Percentiles rank a stretch among this genome's conserved stretches.
Conservation (phyloP, 2,113 vertebrate genomes). For the Nothocercus nigrocapillus region DNA sequence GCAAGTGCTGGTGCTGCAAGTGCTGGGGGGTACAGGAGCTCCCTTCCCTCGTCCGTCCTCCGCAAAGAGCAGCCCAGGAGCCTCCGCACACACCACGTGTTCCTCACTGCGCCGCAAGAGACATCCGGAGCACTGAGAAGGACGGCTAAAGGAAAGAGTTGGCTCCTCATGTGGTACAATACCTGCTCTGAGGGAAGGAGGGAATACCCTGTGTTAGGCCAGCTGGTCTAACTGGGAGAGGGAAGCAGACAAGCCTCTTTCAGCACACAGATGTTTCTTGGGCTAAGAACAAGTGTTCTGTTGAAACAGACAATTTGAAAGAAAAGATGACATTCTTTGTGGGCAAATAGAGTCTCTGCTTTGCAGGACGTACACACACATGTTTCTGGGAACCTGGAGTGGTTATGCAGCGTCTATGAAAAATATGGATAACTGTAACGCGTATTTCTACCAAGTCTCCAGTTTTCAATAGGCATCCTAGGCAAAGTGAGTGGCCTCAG, state of each 20-base stretch:
- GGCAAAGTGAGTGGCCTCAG: neutral
- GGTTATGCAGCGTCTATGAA: neutral
- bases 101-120: no score
- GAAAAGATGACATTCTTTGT: neutral
- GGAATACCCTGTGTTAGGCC: neutral
- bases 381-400: neutral
- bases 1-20: neutral
- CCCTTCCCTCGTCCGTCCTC: neutral
- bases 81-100: neutral
- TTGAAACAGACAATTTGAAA: neutral
- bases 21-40: neutral
- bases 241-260: neutral
- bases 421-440: neutral
- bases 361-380: accelerated
- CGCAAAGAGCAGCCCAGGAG: neutral
- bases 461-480: neutral
- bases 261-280: neutral
- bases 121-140: neutral
- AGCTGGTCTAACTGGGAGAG: neutral
- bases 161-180: neutral
- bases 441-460: neutral
- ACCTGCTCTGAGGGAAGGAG: no score
- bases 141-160: neutral
- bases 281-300: neutral
- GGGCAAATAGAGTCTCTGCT: neutral